Base-by-base conservation (phyloP, 2,113 vertebrate genomes). In the Takifugu bimaculatus region DNA sequence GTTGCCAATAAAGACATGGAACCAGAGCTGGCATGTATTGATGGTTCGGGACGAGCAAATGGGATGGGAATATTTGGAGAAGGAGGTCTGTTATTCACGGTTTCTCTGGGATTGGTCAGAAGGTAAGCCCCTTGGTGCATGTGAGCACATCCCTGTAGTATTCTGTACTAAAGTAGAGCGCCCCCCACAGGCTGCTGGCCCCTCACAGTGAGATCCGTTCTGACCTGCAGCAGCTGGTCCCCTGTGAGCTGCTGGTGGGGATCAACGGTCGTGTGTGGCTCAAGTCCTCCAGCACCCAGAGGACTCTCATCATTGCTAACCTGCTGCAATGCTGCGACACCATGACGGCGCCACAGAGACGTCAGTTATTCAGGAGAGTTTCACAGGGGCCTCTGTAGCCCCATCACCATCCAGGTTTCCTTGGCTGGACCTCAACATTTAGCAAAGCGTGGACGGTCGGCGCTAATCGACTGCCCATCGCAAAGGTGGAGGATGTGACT, bases 1-100 rank as follows among this genome's bases (percentile, higher is more conserved):
- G 90, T 98, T 20, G 95, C 95, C 65, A 98, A 98, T 85, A 94
- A 96, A 88, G 94, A 98, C 71, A 96, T 97, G 95, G 95, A 98
- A 79, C 95, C 95, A 9, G 95, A 98, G 81, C 88, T 96, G 89
- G 94, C 94, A 57, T 98, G 95, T 68, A 92, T 98, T 65, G 94
- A 97, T 80, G 92, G 95, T 72, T 92, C 88, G 35, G 94, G 95
- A 61, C 92, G 92, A 63, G 93, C 94, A 50, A 95, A 93, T 27
- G 95, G 95, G 51, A 94, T 96, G 93, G 95, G 95, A 56, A 86
- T 95, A 51, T 95, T 97, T 75, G 95, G 94, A 77, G 90, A 88
- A 2, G 94, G 94, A 0, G 95, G 95, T 10, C 90, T 96, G 29
- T 90, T 98, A 60, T 92, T 96, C 79, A 94, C 91, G 76, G 93